Evolutionary conservation across 2,113 vertebrate species (phyloP), one percentile per base, ranked within the genome.

Genomic region (Dinomys branickii): DNA sequence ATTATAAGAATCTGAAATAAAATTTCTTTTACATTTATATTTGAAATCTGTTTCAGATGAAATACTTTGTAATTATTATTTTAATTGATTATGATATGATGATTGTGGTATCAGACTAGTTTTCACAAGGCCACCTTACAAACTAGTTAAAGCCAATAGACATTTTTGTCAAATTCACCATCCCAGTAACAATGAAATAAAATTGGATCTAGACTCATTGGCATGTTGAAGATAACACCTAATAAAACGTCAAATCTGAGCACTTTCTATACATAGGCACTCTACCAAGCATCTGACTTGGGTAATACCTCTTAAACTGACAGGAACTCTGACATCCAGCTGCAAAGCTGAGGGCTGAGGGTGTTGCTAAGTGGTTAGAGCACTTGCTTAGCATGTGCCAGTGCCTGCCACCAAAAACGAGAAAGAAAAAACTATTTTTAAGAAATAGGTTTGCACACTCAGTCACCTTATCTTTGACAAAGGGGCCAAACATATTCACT

Each of bases 1-100:
- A 87, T 91, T 81, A 77, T 19, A 96, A 94, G 61, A 73, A 93
- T 50, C 41, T 82, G 47, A 94, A 96, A 71, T 81, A 88, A 92
- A 95, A 90, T 73, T 52, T 75, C 67, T 58, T 75, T 28, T 33
- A 65, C 77, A 94, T 67, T 75, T 5, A 93, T 63, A 89, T 44
- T 69, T 28, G 33, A 19, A 73, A 56, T 90, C 88, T 93, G 89
- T 95, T 95, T 41, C 78, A 89, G 41, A 5, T 80, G n/a, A 96
- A 88, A 26, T 28, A 81, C 7, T 89, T 94, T 28, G 5, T 52
- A 80, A 59, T 71, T 85, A 69, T 73, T 19, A 89, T 3, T 47
- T 63, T 91, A 44, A 87, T 93, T 96, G 30, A 91, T 86, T 80
- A 89, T 69, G 3, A 58, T 52, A 38, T 44, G 4, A 56, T 80